These are phyloP conservation scores for Acridotheres tristis DNA, from an alignment of 2,797 vertebrate genomes.

Conservation along the genomic window DNA sequence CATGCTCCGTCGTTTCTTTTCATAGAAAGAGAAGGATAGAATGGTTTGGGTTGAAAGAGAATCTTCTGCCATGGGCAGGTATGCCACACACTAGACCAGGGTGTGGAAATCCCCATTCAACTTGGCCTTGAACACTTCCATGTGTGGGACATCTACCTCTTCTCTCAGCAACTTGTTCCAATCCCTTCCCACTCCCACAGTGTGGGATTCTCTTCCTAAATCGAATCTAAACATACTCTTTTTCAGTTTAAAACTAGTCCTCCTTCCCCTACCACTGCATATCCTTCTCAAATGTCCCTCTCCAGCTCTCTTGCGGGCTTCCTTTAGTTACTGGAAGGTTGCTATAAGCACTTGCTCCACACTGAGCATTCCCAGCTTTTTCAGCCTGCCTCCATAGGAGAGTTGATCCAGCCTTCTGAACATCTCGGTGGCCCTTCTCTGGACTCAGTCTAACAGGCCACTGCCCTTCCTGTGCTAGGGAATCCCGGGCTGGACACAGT, in stretches of 20 bases:
- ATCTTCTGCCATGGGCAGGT: not conserved
- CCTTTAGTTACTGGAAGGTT: not conserved
- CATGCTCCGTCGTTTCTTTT: not conserved
- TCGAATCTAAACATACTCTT: not conserved
- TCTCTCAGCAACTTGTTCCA: not conserved
- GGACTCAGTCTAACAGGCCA: too few relatives aligned
- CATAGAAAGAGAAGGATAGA: not conserved
- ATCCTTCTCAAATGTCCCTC: not conserved
- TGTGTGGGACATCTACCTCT: too few relatives aligned
- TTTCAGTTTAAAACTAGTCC: not conserved
- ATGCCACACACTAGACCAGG: not conserved
- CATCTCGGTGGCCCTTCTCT: not conserved
- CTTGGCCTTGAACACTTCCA: not conserved
- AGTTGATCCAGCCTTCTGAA: not conserved
- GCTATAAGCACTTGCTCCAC: not conserved
- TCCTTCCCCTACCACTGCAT: not conserved
- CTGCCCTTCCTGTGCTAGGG: not conserved
- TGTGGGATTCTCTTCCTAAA: not conserved
- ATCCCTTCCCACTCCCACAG: too few relatives aligned
- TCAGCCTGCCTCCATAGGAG: not conserved
- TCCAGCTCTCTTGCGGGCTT: not conserved
- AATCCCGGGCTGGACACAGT: not conserved
- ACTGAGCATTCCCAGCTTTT: not conserved
- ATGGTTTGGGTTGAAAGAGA: not conserved
- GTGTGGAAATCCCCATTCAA: not conserved